Base-by-base conservation (phyloP, 1,140 invertebrate genomes). In the Anastrepha ludens region DNA sequence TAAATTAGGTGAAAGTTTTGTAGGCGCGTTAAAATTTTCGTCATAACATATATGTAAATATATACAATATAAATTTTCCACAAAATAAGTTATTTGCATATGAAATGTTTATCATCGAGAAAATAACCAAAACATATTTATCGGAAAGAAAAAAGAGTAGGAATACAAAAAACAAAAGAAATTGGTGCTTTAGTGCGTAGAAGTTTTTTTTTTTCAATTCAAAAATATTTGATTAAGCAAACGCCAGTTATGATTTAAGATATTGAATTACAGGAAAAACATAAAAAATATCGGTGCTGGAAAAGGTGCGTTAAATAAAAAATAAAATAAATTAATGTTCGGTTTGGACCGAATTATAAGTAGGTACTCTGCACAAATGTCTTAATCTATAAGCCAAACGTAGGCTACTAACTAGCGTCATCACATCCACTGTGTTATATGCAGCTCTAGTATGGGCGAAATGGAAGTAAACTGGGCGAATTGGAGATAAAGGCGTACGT, bases 151-250 rank as follows among this genome's bases (percentile, higher is more conserved):
- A 86, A 70, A 87, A 87, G 86, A 87, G 64, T 67, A 67, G 64
- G n/a, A 87, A 87, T 65, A 88, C 91, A 92, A 93, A 92, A 85
- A 29, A 88, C 92, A 92, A 93, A 92, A 92, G 88, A 88, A 91
- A 91, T 89, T 89, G 86, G 87, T 89, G 87, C 88, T 89, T 89
- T 89, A 89, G 89, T 86, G 50, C 74, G 60, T 81, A 55, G 15
- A 81, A 50, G 2, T 55, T 55, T 81, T 55, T 9, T 70, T 74
- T 74, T 47, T 13, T n/a, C n/a, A 44, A 74, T 41, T 85, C 17
- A 87, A 67, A 3, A 11, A 8, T 55, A 87, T 41, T 85, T 17
- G 41, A 47, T 15, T 62, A 60, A 60, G 2, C 0, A 17, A 8
- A 59, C 55, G 17, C 1, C 2, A 44, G 47, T 70, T 70, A 3